Evolutionary conservation across 64 coral and sea anemone genomes (phyloP).

Genomic region (Pocillopora damicornis): DNA sequence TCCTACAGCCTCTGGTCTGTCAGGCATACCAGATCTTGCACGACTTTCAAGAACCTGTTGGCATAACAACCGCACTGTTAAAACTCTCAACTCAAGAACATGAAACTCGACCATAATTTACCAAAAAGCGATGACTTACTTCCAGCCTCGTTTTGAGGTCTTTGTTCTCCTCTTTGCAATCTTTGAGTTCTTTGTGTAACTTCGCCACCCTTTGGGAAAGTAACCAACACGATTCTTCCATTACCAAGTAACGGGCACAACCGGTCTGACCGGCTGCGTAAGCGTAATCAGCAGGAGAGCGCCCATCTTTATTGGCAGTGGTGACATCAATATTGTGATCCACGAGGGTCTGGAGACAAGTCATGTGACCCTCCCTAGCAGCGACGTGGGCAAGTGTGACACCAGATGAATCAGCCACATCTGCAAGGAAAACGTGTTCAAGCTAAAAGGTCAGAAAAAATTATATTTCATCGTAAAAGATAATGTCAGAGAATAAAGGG

Average conservation of each 20-base stretch:
- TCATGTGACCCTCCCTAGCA: constrained; percentile 73
- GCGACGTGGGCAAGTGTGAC: constrained; percentile 74
- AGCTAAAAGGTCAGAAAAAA: not conserved
- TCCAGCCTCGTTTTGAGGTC: constrained; percentile 71
- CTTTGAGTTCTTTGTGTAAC: constrained; percentile 53
- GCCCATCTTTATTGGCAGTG: constrained; percentile 69
- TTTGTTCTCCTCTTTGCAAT: constrained; percentile 68
- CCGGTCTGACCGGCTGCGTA: constrained; percentile 75
- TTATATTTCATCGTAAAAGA: no score
- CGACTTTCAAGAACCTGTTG: constrained; percentile 70
- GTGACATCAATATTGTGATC: constrained; percentile 84
- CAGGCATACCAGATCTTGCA: constrained; percentile 26
- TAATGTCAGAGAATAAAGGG: no score
- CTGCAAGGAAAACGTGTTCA: constrained; percentile 9
- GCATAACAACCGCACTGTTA: not conserved
- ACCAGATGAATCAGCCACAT: constrained; percentile 52
- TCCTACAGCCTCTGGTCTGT: constrained; percentile 76
- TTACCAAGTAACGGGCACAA: constrained; percentile 82
- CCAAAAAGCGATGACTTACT: constrained; percentile 30
- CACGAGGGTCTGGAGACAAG: constrained; percentile 82
- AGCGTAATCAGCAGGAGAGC: constrained; percentile 66
- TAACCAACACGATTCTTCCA: constrained; percentile 89
- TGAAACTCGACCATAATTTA: no score
- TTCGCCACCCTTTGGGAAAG: constrained; percentile 62
- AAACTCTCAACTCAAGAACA: not conserved